A percentile compares a stretch with the other conserved stretches of the same genome.
These are phyloP conservation scores for Hydra vulgaris DNA, from an alignment of 30 jellyfish, hydroid and myxozoan species.

Conservation along the genomic window DNA sequence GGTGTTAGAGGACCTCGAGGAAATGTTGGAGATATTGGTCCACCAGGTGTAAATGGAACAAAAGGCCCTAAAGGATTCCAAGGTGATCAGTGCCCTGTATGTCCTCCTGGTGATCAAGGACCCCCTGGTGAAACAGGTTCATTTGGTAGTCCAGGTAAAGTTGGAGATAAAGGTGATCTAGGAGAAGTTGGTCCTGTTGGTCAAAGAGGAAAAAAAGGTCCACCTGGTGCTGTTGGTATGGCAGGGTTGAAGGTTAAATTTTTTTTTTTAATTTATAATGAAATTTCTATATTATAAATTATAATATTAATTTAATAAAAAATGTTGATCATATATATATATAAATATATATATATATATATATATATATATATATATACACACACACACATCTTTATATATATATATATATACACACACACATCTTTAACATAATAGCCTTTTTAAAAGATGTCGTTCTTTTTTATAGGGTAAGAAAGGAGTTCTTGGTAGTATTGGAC, in stretches of 20 bases:
- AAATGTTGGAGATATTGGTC: conserved; percentile 50
- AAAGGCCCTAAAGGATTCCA: conserved; percentile 45
- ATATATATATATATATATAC: too few relatives aligned
- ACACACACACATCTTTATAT: too few relatives aligned
- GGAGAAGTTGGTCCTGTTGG: conserved; percentile 28
- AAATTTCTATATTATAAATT: not conserved
- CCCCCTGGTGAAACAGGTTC: conserved; percentile 41
- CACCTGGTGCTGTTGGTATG: conserved; percentile 3
- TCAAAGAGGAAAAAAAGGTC: conserved; percentile 16
- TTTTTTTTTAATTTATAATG: not conserved
- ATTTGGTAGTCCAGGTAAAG: conserved; percentile 41
- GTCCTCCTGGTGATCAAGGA: conserved; percentile 60
- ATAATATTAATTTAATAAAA: not conserved
- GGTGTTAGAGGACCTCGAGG: conserved; percentile 50
- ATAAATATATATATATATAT: too few relatives aligned
- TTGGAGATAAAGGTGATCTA: conserved; percentile 31
- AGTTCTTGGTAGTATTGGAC: conserved; percentile 19
- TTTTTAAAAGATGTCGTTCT: too few relatives aligned
- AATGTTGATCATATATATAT: conserved; percentile 13
- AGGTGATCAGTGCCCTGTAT: conserved; percentile 46
- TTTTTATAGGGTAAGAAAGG: too few relatives aligned
- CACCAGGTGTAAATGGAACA: conserved; percentile 53
- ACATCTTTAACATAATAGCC: too few relatives aligned
- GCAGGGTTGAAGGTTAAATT: conserved; percentile 8
- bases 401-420: too few relatives aligned